Conservation (phyloP, 30 jellyfish, hydroid and myxozoan species). For the Catostylus mosaicus region DNA sequence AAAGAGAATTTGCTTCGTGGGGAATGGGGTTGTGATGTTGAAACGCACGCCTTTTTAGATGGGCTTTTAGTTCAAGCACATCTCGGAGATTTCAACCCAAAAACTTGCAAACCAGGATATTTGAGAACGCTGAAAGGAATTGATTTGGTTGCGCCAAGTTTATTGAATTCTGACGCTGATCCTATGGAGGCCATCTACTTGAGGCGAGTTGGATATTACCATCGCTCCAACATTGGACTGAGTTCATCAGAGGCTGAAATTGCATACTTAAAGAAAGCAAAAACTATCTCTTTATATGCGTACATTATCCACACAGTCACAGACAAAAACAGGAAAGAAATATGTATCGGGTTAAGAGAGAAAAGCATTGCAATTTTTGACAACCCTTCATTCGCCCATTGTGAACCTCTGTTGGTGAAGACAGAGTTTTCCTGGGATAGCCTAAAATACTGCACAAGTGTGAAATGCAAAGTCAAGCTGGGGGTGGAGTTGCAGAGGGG, state of each 20-base stretch:
- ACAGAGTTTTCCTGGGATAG: slow-evolving; percentile 53
- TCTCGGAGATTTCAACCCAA: slow-evolving; percentile 59
- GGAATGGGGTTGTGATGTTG: slow-evolving; percentile 71
- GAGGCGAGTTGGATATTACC: slow-evolving; percentile 37
- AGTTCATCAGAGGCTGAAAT: slow-evolving; percentile 47
- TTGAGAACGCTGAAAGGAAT: slow-evolving; percentile 42
- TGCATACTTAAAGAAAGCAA: slow-evolving; percentile 40
- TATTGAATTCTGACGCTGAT: slow-evolving; percentile 54
- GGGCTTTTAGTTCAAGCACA: slow-evolving; percentile 63
- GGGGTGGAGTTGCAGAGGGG: slow-evolving; percentile 55
- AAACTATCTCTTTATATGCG: slow-evolving; percentile 53
- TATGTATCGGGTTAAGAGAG: slow-evolving; percentile 59
- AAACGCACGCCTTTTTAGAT: slow-evolving; percentile 71
- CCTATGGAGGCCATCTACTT: slow-evolving; percentile 30
- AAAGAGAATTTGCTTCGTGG: slow-evolving; percentile 66
- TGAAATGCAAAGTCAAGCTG: slow-evolving; percentile 47
- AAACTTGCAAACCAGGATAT: slow-evolving; percentile 30
- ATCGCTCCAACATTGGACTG: slow-evolving; percentile 43
- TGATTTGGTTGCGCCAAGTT: slow-evolving; percentile 64
- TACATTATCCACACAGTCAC: slow-evolving; percentile 39
- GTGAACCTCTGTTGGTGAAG: slow-evolving; percentile 19
- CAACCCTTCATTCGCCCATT: slow-evolving; percentile 48
- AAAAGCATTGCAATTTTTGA: slow-evolving; percentile 51
- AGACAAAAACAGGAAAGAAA: slow-evolving; percentile 24
- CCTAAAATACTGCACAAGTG: slow-evolving; percentile 43